Base-by-base conservation (phyloP, 2,797 vertebrate species). In the Cephalopachus bancanus region DNA sequence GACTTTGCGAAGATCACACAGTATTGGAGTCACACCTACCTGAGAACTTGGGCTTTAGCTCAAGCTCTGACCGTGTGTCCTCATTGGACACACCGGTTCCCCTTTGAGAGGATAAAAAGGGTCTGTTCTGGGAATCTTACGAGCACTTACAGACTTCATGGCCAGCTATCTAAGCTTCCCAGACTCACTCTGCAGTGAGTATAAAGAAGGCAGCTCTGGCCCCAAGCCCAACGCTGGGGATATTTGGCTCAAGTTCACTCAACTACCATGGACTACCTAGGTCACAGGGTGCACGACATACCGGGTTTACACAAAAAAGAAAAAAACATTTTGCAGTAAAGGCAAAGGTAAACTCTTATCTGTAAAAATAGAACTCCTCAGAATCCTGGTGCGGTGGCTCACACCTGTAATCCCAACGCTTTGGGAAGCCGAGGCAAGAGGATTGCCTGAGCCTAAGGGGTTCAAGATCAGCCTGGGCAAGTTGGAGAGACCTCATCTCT, bases 261-360 rank as follows among this genome's bases (percentile, higher is more conserved):
- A 33, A 67, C 67, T 79, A 60, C 33, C 17, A 12, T 4, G 37
- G 37, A 37, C 37, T 37, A 37, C 37, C 37, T 37, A 37, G 37
- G 37, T 37, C 37, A 3, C 37, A 3, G 37, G 37, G 37, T 37
- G 37, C 37, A 37, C 37, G 37, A 37, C 37, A 37, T 37, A 37
- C 37, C 37, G 37, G 37, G 37, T 37, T 37, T 37, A 37, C 37
- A 37, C 37, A 37, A 37, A 84, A 71, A 94, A 85, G 88, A 71
- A 19, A 91, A 92, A 84, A 74, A 57, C 49, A 84, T 57, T 69
- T 62, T n/a, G 49, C 60, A 30, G 15, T 72, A 83, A 81, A 75
- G 83, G 37, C 75, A 86, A 89, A 96, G 83, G 91, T 83, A 92
- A 88, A 94, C 95, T 92, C 88, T 85, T 60, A 64, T 78, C 91